A percentile compares a stretch with the other conserved stretches of the same genome.
These are phyloP conservation scores for Caenorhabditis becei DNA, from an alignment of 2,888 invertebrate species.

Conservation along the genomic window DNA sequence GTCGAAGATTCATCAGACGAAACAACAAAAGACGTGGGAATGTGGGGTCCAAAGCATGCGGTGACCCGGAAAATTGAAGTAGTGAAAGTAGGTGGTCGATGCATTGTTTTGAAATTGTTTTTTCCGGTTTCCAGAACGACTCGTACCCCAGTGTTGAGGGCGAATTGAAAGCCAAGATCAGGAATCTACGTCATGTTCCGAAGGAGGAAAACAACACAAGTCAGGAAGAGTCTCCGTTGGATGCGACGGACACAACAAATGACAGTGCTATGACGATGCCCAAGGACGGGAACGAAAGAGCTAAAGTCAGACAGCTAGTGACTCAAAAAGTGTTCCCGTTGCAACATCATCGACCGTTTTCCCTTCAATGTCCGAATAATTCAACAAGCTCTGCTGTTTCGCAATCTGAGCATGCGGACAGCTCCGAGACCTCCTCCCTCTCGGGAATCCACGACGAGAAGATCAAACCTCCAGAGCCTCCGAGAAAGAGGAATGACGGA, in stretches of 20 bases:
- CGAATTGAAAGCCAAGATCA: conserved; percentile 75
- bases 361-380: conserved; percentile 70
- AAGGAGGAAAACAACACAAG: conserved; percentile 46
- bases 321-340: conserved; percentile 81
- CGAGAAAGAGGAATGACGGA: conserved; percentile 26
- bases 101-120: not conserved
- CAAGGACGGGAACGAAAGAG: conserved; percentile 65
- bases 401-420: conserved; percentile 38
- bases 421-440: conserved; percentile 53
- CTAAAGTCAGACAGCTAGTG: conserved; percentile 76
- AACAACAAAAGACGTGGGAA: conserved; percentile 50
- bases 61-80: conserved; percentile 60
- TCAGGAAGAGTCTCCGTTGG: conserved; percentile 44
- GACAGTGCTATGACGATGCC: conserved; percentile 34
- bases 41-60: conserved; percentile 57
- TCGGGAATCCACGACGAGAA: conserved; percentile 41
- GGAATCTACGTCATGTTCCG: conserved; percentile 74
- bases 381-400: conserved; percentile 52
- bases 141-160: conserved; percentile 59
- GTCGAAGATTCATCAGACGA: conserved; percentile 49
- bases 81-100: conserved; percentile 30
- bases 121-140: conserved; percentile 44
- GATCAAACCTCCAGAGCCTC: conserved; percentile 15
- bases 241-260: conserved; percentile 36
- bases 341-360: conserved; percentile 81